Evolutionary conservation across 1,140 invertebrate genomes (phyloP), one percentile per base, ranked within the genome.

Genomic region (Drosophila busckii): DNA sequence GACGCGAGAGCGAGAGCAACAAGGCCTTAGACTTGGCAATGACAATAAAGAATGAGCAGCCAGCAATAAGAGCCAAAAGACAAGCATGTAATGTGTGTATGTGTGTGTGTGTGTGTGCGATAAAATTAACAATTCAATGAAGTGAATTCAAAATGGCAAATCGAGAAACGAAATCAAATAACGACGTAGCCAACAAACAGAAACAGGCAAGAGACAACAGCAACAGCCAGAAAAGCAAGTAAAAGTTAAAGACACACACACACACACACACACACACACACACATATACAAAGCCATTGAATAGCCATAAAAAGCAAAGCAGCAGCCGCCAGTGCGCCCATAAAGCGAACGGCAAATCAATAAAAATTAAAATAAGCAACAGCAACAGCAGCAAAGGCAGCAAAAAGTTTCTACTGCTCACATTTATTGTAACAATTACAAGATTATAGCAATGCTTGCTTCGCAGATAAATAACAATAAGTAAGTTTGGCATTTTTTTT

Each of bases 61-160:
- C 7, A 9, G 10, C 41, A 31, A 8, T 23, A 44, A 31, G n/a
- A 29, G 41, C 16, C 8, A 19, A 45, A 48, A 34, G 8, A 37
- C 37, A 66, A 56, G 55, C 40, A 75, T 46, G 42, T 29, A 16
- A 10, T 13, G 10, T 31, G 10, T n/a, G 28, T 19, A 23, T 34
- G 19, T 10, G 1, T 28, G 7, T 42, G 17, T 42, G 12, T 32
- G 25, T 50, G 16, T 25, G 34, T 48, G 26, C 71, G 37, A 78
- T 78, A 71, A 80, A 78, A 78, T 80, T 71, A 78, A 80, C 67
- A 80, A 80, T 78, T 78, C 73, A 78, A 71, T 78, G 73, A 78
- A 78, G 67, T 78, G 67, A 78, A 78, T 80, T 71, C 62, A 62
- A 76, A 76, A 76, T 76, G 71, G 69, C 42, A 67, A 63, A 67